These are phyloP conservation scores for Melanotus villosus DNA, from an alignment of 2,888 invertebrate species.

Conservation along the genomic window DNA sequence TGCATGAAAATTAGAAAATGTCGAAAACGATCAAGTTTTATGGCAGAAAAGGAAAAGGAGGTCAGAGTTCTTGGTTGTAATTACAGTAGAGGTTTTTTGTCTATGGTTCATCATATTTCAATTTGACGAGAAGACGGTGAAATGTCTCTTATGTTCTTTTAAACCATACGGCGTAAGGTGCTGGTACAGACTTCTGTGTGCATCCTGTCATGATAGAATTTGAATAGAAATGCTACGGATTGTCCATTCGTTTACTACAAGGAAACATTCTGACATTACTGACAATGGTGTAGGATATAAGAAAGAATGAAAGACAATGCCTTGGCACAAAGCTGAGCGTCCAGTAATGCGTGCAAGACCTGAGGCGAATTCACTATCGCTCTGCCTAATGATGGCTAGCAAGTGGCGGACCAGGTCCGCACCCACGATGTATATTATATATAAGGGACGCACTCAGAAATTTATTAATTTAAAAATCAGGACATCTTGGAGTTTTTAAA, in stretches of 20 bases:
- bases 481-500: neutral
- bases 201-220: neutral
- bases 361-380: slow-evolving; percentile 53
- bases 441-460: slow-evolving; percentile 44
- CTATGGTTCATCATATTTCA: slow-evolving; percentile 7
- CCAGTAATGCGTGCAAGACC: slow-evolving; percentile 55
- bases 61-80: slow-evolving; percentile 22
- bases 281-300: slow-evolving; percentile 45
- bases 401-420: slow-evolving; percentile 49
- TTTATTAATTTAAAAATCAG: slow-evolving; percentile 6
- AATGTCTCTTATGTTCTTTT: slow-evolving; percentile 7
- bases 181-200: neutral
- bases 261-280: slow-evolving; percentile 40
- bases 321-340: slow-evolving; percentile 47
- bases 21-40: slow-evolving; percentile 19
- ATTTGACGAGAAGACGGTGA: slow-evolving; percentile 16
- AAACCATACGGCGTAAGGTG: neutral
- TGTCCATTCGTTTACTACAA: slow-evolving; percentile 26
- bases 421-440: slow-evolving; percentile 52
- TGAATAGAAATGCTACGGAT: slow-evolving; percentile 20
- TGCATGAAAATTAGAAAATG: slow-evolving; percentile 24
- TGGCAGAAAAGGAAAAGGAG: slow-evolving; percentile 25
- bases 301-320: slow-evolving; percentile 51
- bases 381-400: slow-evolving; percentile 53
- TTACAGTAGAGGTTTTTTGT: slow-evolving; percentile 12